A percentile compares a stretch with the other conserved stretches of the same genome.
phyloP scores from a whole-genome alignment of 2,113 vertebrate genomes.

The Scatophagus argus region DNA sequence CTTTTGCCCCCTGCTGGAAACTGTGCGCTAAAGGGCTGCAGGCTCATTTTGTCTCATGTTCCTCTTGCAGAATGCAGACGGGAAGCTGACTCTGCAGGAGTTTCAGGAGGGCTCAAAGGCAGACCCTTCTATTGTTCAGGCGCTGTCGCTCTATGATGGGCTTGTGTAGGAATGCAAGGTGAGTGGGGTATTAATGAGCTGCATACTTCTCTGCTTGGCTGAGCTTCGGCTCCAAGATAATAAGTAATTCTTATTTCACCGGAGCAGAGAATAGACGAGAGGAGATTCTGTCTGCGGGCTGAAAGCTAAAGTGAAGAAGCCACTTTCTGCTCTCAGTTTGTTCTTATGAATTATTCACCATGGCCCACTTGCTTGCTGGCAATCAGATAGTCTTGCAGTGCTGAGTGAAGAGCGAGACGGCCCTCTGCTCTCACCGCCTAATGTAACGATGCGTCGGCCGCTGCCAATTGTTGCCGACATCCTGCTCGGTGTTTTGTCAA shows the following conservation, averaged over 20 bases:
- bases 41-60: conserved; percentile 34
- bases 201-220: conserved; percentile 16
- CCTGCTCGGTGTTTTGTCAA: conserved; percentile 75
- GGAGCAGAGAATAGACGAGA: conserved; percentile 28
- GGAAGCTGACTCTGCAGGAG: conserved; percentile 97
- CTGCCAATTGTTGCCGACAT: conserved; percentile 77
- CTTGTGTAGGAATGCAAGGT: conserved; percentile 93
- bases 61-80: conserved; percentile 91
- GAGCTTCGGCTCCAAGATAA: conserved; percentile 20
- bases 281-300: conserved; percentile 19
- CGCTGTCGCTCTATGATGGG: conserved; percentile 96
- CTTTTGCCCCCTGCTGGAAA: conserved; percentile 76
- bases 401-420: conserved; percentile 63
- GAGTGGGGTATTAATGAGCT: conserved; percentile 73
- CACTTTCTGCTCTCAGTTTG: conserved; percentile 71
- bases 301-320: conserved; percentile 59
- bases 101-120: conserved; percentile 99
- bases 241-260: conserved; percentile 29
- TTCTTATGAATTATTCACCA: conserved; percentile 79
- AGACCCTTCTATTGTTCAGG: conserved; percentile 98
- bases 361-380: conserved; percentile 78
- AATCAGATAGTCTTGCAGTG: conserved; percentile 69
- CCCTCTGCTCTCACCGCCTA: conserved; percentile 57
- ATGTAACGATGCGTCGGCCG: conserved; percentile 53
- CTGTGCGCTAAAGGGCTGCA: conserved; percentile 5